phyloP scores from a whole-genome alignment of 2,113 vertebrate species.

The Paratilapia polleni region DNA sequence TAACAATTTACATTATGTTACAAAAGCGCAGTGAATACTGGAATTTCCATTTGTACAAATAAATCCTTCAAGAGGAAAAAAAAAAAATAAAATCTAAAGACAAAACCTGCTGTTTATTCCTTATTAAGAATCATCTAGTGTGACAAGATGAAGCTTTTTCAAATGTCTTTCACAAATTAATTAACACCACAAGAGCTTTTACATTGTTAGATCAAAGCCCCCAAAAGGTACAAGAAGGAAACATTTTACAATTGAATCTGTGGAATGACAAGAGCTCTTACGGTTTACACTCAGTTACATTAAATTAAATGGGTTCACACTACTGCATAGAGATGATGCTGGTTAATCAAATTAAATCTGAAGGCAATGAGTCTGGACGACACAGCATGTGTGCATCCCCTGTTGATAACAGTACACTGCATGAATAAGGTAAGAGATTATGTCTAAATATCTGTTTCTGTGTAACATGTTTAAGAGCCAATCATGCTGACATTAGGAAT shows the following conservation, averaged over 20 bases:
- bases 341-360: constrained; percentile 25
- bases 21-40: constrained; percentile 79
- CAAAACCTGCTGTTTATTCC: constrained; percentile 39
- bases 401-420: not conserved
- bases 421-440: not conserved
- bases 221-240: constrained; percentile 23
- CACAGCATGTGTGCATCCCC: not conserved
- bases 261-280: constrained; percentile 33
- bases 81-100: constrained; percentile 44
- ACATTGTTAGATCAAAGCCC: constrained; percentile 7
- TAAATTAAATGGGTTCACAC: constrained; percentile 12
- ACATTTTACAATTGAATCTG: constrained; percentile 11
- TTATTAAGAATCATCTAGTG: constrained; percentile 23
- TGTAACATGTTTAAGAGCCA: not conserved
- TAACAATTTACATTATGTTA: constrained; percentile 82
- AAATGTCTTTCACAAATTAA: constrained; percentile 28
- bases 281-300: not conserved
- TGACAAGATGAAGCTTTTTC: constrained; percentile 39
- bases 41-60: constrained; percentile 71
- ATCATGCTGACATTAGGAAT: constrained; percentile 5
- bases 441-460: not conserved
- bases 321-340: constrained; percentile 53
- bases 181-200: constrained; percentile 34
- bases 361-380: not conserved
- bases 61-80: constrained; percentile 44